A percentile compares a stretch with the other conserved stretches of the same genome.
These are phyloP conservation scores for Lucilia cuprina DNA, from an alignment of 1,140 invertebrate genomes.

Conservation along the genomic window DNA sequence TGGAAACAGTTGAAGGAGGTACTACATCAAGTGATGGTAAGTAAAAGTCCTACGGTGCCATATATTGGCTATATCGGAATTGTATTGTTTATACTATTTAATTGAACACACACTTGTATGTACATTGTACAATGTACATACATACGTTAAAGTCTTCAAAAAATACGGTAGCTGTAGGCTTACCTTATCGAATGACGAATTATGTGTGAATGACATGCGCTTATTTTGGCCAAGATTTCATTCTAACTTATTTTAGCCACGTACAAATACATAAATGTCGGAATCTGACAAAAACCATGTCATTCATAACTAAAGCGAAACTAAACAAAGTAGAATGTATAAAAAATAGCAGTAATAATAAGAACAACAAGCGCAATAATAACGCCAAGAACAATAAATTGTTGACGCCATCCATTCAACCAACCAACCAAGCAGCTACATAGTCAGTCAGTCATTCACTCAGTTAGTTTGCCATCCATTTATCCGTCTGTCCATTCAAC, in stretches of 20 bases:
- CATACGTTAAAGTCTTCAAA: neutral
- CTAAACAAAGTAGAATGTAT: neutral
- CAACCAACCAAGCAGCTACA: neutral
- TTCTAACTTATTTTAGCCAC: constrained; percentile 38
- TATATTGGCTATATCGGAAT: neutral
- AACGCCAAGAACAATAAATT: neutral
- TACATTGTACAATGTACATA: too few relatives aligned
- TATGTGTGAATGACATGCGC: constrained; percentile 33
- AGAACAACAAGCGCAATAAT: neutral
- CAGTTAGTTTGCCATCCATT: neutral
- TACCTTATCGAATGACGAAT: constrained; percentile 36
- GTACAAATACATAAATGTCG: constrained; percentile 36
- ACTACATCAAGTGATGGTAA: constrained; percentile 87
- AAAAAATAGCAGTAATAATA: neutral
- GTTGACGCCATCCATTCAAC: constrained; percentile 6
- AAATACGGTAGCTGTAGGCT: constrained; percentile 19
- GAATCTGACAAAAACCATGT: constrained; percentile 27
- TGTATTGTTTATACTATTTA: neutral
- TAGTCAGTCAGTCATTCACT: neutral
- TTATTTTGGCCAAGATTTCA: neutral
- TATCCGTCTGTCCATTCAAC: neutral
- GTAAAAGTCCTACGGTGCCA: neutral
- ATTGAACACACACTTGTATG: too few relatives aligned
- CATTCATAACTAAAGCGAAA: constrained; percentile 13
- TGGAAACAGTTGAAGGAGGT: constrained; percentile 91